Conservation (phyloP, 1,140 invertebrate genomes). For the Drosophila nikananu region DNA sequence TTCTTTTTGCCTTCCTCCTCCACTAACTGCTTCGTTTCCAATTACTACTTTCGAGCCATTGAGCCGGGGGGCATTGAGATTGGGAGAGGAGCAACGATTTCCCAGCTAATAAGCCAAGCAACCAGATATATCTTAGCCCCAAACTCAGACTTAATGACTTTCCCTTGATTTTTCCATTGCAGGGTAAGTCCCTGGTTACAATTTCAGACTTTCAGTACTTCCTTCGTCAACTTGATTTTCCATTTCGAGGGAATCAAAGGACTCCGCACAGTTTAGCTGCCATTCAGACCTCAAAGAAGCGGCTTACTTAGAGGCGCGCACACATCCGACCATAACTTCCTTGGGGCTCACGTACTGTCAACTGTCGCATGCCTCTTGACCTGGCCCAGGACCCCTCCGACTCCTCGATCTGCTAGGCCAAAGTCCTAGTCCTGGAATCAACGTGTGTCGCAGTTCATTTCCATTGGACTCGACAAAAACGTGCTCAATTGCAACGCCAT, state of each 20-base stretch:
- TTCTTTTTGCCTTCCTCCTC: neutral
- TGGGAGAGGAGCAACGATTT: neutral
- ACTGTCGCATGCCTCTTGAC: constrained; percentile 61
- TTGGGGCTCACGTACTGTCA: constrained; percentile 71
- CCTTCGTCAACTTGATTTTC: neutral
- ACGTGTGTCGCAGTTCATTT: constrained; percentile 78
- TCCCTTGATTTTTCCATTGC: neutral
- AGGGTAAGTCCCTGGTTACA: too few species aligned
- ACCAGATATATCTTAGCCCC: neutral
- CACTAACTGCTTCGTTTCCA: constrained; percentile 45
- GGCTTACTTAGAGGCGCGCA: constrained; percentile 8
- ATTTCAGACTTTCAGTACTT: neutral
- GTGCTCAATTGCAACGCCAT: constrained; percentile 84
- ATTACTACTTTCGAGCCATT: constrained; percentile 62
- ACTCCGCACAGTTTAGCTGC: neutral
- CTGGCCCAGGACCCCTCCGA: constrained; percentile 15
- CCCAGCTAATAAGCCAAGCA: constrained; percentile 5
- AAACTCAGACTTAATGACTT: neutral
- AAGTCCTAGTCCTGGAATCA: constrained; percentile 12
- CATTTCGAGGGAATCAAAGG: constrained; percentile 6
- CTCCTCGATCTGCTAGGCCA: neutral
- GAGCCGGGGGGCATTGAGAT: constrained; percentile 7
- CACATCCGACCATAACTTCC: constrained; percentile 53
- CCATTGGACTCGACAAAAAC: constrained; percentile 71
- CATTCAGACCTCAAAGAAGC: constrained; percentile 12